Conservation (phyloP, 1,140 invertebrate species). For the Wasmannia auropunctata region DNA sequence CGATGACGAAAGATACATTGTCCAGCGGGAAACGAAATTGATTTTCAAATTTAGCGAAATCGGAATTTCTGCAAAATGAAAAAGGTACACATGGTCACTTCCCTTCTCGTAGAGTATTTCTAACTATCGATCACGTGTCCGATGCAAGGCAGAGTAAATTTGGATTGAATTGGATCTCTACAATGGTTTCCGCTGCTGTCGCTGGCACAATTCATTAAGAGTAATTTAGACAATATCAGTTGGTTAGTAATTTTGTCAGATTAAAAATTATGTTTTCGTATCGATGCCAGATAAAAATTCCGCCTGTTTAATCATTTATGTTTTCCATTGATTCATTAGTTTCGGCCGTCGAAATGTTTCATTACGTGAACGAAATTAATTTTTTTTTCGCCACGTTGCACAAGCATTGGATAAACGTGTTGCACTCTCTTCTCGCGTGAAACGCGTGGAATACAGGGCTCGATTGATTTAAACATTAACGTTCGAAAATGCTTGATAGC, state of each 20-base stretch:
- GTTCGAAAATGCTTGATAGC: conserved; percentile 39
- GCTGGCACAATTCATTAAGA: conserved; percentile 64
- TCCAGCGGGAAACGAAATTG: conserved; percentile 9
- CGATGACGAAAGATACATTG: not conserved
- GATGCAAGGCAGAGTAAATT: conserved; percentile 65
- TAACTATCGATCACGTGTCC: conserved; percentile 66
- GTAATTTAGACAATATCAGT: conserved; percentile 57
- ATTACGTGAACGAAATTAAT: conserved; percentile 13
- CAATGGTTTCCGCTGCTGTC: conserved; percentile 31
- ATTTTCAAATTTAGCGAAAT: conserved; percentile 12
- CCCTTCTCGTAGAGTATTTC: conserved; percentile 45
- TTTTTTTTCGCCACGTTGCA: conserved; percentile 14
- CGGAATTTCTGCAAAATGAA: not conserved
- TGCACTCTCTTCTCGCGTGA: no score
- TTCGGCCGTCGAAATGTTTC: not conserved
- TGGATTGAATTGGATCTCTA: conserved; percentile 55
- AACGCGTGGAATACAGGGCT: not conserved
- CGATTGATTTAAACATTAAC: conserved; percentile 44
- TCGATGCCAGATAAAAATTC: not conserved
- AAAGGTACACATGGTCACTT: conserved; percentile 52
- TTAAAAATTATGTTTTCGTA: conserved; percentile 13
- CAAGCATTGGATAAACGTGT: no score
- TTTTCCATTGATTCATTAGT: not conserved
- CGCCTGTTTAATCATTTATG: not conserved
- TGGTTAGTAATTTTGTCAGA: not conserved